Evolutionary conservation across 2,797 vertebrate species (phyloP).

Genomic region (Danio choprae): DNA sequence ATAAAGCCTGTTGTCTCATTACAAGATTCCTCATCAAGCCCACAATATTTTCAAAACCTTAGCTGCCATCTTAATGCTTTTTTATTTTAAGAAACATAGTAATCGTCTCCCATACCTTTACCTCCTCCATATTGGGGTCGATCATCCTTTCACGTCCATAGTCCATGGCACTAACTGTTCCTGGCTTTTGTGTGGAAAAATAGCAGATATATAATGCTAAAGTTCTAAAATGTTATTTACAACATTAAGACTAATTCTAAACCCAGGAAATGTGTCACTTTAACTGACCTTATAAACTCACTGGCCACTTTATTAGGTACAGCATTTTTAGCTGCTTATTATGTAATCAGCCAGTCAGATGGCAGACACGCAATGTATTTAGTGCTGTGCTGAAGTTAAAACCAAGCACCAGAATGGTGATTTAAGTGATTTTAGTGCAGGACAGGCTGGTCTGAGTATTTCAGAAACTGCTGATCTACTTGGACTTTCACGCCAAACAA

Average conservation of each 20-base stretch:
- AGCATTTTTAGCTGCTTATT: too few relatives aligned
- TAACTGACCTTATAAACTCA: neutral
- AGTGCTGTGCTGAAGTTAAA: too few relatives aligned
- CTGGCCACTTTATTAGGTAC: too few relatives aligned
- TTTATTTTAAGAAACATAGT: neutral
- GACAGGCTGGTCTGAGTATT: too few relatives aligned
- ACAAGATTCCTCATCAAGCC: neutral
- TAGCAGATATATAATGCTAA: slow-evolving; percentile 19
- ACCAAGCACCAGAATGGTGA: too few relatives aligned
- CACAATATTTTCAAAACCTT: neutral
- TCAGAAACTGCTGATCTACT: too few relatives aligned
- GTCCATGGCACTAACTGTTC: slow-evolving; percentile 87
- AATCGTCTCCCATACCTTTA: slow-evolving; percentile 84
- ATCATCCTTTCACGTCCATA: slow-evolving; percentile 87
- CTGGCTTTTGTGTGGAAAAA: slow-evolving; percentile 78
- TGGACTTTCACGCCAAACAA: too few relatives aligned
- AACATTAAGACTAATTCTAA: neutral
- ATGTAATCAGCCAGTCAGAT: too few relatives aligned
- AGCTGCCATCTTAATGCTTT: neutral
- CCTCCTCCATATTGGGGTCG: slow-evolving; percentile 88
- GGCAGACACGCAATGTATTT: too few relatives aligned
- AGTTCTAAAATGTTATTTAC: neutral
- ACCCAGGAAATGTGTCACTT: neutral
- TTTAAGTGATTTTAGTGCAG: too few relatives aligned
- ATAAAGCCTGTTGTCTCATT: neutral